Evolutionary conservation across 1,140 invertebrate species (phyloP), one percentile per base, ranked within the genome.

Genomic region (Drosophila murphyi): DNA sequence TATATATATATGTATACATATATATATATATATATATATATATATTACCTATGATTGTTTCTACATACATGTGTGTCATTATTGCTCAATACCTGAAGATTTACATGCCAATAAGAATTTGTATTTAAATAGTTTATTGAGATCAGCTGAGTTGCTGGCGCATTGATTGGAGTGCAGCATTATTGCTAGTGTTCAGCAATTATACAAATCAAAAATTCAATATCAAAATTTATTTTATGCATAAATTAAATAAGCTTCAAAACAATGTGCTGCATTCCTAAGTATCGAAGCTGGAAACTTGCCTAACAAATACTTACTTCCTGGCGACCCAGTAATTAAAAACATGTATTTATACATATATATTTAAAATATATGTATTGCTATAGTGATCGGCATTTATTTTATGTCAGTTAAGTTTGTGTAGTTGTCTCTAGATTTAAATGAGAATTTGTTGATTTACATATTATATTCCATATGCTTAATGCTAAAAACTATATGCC

Each of bases 331-430:
- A 69, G 73, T 68, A 69, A 62, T 64, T 64, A 71, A 71, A 71
- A 57, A 54, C 12, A 43, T 6, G 20, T 39, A 41, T 31, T 8
- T 48, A 43, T 35, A 56, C 37, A 62, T 55, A 32, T 29, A 12
- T 64, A 71, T 57, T 34, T 4, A 34, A 34, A 4, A 51, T 64
- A 59, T 32, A 71, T 69, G 35, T 60, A 61, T 73, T 68, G 34
- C 41, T 63, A 55, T 39, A 69, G 64, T 39, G 39, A 51, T 43
- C 56, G 29, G 34, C 43, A 77, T 69, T 63, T 59, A 61, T 76
- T 70, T 75, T 41, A 74, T 56, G 50, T 51, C 41, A 32, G 70
- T 85, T 83, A 83, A 72, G 80, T 83, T 85, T 83, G 78, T 80
- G 80, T 72, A 83, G 80, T 77, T 80, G 50, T 61, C 51, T 41